phyloP scores from a whole-genome alignment of 2,888 invertebrate genomes.

The Ctena decussata region DNA sequence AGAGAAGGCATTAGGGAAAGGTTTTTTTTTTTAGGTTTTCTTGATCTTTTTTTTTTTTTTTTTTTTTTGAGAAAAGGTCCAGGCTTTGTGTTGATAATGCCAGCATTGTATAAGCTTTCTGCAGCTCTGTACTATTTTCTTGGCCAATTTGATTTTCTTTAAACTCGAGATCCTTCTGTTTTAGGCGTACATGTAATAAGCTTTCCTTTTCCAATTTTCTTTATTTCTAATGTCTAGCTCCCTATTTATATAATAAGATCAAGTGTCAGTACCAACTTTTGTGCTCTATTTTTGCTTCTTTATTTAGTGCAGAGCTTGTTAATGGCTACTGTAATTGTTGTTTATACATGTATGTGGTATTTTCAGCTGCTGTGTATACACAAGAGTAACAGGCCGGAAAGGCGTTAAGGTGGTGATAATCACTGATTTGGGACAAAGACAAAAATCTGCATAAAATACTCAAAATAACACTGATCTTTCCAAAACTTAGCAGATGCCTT shows the following conservation, averaged over 20 bases:
- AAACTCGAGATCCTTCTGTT: background rate
- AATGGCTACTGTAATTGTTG: background rate
- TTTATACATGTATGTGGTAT: too few species aligned
- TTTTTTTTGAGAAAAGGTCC: background rate
- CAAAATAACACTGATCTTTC: too few species aligned
- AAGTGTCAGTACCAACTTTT: background rate
- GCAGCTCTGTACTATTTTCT: background rate
- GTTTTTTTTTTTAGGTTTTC: background rate
- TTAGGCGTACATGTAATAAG: background rate
- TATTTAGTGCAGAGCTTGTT: background rate
- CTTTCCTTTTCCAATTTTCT: background rate
- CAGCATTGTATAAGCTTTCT: background rate
- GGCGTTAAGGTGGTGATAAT: too few species aligned
- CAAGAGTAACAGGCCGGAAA: slow-evolving; percentile 25
- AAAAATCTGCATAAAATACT: too few species aligned
- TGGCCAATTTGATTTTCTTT: background rate
- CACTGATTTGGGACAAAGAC: too few species aligned
- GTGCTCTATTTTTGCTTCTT: background rate
- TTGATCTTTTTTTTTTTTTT: background rate
- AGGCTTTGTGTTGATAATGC: background rate
- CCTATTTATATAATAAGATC: background rate
- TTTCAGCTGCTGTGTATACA: background rate
- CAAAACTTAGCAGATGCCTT: too few species aligned
- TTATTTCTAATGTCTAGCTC: background rate
- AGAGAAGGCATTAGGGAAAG: background rate